These are phyloP conservation scores for Lepidocolaptes lacrymiger DNA, from an alignment of 2,797 vertebrate species.

Conservation along the genomic window DNA sequence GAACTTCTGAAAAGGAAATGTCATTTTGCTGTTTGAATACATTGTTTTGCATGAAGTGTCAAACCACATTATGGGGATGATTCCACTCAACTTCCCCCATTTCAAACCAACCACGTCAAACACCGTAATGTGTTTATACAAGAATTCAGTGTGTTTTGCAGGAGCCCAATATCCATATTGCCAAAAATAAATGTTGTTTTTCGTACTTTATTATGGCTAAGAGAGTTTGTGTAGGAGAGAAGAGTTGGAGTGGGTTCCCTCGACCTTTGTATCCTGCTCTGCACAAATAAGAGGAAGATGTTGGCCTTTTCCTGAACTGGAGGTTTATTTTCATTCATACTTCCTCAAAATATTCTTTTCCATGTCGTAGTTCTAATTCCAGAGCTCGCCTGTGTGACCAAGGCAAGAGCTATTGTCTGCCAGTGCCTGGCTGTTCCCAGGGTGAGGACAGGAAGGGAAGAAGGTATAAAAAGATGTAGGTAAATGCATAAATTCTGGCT, in stretches of 20 bases:
- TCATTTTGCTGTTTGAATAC: background rate
- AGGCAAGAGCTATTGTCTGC: background rate
- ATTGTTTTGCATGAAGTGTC: background rate
- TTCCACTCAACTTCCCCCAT: background rate
- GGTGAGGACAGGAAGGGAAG: background rate
- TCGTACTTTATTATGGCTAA: background rate
- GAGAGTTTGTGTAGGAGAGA: background rate
- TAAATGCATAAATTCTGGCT: background rate
- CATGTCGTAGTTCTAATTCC: background rate
- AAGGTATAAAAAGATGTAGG: background rate
- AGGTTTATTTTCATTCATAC: background rate
- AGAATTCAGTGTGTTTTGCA: background rate
- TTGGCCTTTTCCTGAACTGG: background rate
- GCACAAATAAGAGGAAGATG: background rate
- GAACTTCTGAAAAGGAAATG: constrained; percentile 20
- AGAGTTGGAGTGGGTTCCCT: background rate
- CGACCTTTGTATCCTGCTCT: background rate
- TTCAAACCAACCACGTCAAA: background rate
- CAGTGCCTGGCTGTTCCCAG: background rate
- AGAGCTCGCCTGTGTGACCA: background rate
- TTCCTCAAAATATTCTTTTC: background rate
- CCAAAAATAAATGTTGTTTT: background rate
- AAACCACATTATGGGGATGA: background rate
- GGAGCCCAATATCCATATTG: background rate
- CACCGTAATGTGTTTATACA: background rate